Evolutionary conservation across 2,113 vertebrate species (phyloP).

Genomic region (Hemiprocne comata): DNA sequence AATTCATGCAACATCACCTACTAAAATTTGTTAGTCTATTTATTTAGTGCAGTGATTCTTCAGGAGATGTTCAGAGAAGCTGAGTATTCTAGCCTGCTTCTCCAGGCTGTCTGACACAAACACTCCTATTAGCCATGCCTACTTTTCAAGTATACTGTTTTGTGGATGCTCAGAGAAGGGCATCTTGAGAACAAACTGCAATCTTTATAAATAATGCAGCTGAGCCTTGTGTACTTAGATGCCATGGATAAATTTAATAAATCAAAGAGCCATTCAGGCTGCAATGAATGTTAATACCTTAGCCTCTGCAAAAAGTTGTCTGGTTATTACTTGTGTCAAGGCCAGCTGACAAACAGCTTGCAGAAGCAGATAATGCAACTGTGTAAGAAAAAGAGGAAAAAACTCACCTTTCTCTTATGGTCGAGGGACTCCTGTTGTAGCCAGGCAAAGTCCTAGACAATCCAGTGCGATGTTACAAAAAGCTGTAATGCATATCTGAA

Average conservation of each 20-base stretch:
- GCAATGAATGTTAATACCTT: background rate
- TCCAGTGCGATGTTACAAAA: background rate
- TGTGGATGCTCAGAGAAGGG: background rate
- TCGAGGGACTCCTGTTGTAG: background rate
- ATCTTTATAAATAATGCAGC: background rate
- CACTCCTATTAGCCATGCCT: background rate
- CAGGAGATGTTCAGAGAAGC: background rate
- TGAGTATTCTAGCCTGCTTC: background rate
- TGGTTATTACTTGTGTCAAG: background rate
- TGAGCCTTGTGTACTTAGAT: background rate
- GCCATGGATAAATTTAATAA: background rate
- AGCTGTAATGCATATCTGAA: background rate
- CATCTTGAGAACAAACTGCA: background rate
- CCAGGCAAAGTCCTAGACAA: background rate
- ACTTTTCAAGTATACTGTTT: background rate
- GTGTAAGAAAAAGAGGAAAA: background rate
- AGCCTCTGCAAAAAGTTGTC: conserved; percentile 51
- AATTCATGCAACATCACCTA: background rate
- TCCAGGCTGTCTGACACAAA: background rate
- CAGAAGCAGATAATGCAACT: background rate
- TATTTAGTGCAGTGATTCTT: background rate
- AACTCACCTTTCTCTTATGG: background rate
- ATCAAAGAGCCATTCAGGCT: background rate
- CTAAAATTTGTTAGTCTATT: background rate
- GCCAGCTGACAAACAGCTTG: background rate